A percentile compares a stretch with the other conserved stretches of the same genome.
These are phyloP conservation scores for Dryococelus australis DNA, from an alignment of 2,888 invertebrate species.

Conservation along the genomic window DNA sequence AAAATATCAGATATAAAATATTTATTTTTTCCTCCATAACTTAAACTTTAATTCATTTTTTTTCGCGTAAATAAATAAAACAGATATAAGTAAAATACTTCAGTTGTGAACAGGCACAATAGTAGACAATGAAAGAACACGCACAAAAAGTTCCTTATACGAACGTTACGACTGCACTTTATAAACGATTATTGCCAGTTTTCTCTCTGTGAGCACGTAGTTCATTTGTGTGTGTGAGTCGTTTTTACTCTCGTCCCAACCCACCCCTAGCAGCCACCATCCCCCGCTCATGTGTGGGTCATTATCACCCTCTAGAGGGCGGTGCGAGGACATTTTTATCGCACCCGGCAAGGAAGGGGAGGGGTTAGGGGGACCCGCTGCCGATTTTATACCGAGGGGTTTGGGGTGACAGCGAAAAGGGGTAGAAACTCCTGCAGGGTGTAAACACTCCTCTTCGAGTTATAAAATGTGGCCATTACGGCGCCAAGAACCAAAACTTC, in stretches of 20 bases:
- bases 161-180: neutral
- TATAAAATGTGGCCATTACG: neutral
- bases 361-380: neutral
- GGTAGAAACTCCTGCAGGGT: neutral
- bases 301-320: constrained; percentile 4
- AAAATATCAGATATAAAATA: too few species aligned
- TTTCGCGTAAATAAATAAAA: too few species aligned
- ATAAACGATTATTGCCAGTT: neutral
- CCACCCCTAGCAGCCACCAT: neutral
- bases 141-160: too few species aligned
- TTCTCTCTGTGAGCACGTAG: neutral
- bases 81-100: too few species aligned
- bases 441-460: neutral
- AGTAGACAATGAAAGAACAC: too few species aligned
- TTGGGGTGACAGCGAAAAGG: neutral
- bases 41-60: too few species aligned
- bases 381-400: neutral
- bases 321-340: neutral
- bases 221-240: neutral
- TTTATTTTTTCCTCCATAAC: too few species aligned
- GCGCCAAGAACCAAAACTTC: constrained; percentile 8
- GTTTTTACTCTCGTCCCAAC: neutral
- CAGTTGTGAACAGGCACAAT: too few species aligned
- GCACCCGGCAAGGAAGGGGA: neutral
- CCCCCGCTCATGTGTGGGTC: neutral